Evolutionary conservation across 2,888 invertebrate species (phyloP), one percentile per base, ranked within the genome.

Genomic region (Cataglyphis albicans): DNA sequence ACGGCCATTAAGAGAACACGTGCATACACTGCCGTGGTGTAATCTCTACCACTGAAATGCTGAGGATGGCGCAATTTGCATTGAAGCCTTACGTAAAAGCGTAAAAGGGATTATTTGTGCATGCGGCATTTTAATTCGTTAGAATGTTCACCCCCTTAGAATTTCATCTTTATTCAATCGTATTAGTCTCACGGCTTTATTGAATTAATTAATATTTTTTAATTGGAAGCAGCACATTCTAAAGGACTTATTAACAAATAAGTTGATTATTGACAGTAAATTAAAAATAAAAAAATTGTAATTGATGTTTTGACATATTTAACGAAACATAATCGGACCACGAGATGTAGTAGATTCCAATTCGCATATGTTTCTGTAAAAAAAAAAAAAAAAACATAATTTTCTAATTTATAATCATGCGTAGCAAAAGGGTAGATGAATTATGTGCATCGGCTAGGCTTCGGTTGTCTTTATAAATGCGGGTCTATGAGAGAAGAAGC

Each of bases 1-100:
- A 76, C 86, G 85, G 44, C 81, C 84, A 87, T 89, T 88, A 72
- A 88, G 72, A 86, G 75, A 48, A 70, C 38, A 41, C 82, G 65
- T n/a, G 38, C 35, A 32, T 55, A 59, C 25, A 32, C 25, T 15
- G 52, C 61, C 52, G 48, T 32, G 32, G 32, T 68, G n/a, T 68
- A 52, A 52, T 68, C n/a, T 68, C 18, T 32, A 32, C 12, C 15
- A 52, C 12, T 63, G 61, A 63, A 63, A 63, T 57, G 21, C 61
- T 52, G 29, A 6, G 25, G 7, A 65, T 6, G 64, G 65, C 18
- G 41, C 44, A 65, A 65, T 64, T 64, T 64, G 38, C 64, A 38
- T 65, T 65, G 65, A 65, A 10, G 44, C 65, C 3, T 65, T 65
- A 65, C 9, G 25, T 44, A 44, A 65, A 65, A 44, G 44, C 44